phyloP scores from a whole-genome alignment of 1,140 invertebrate genomes.

The Caligus rogercresseyi region DNA sequence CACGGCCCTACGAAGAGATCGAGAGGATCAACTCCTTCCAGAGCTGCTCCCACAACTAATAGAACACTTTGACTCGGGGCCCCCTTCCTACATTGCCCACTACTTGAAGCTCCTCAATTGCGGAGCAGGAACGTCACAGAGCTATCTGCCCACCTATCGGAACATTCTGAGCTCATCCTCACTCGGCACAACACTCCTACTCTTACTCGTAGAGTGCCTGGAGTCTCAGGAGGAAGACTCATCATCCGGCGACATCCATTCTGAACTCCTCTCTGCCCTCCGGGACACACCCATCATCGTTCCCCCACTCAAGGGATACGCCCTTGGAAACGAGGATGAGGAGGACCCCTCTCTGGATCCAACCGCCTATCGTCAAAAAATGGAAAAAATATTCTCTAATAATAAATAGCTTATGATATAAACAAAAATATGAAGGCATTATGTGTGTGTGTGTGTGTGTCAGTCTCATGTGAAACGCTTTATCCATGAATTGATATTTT shows the following conservation, averaged over 20 bases:
- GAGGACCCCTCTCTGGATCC: too few species aligned
- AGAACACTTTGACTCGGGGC: not conserved
- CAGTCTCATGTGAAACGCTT: too few species aligned
- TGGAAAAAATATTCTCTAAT: too few species aligned
- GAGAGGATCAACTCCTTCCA: constrained; percentile 2
- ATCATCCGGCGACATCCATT: not conserved
- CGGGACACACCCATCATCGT: not conserved
- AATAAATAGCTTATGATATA: too few species aligned
- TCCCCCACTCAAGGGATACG: not conserved
- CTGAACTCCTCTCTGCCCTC: not conserved
- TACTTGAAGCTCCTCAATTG: not conserved
- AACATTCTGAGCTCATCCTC: not conserved
- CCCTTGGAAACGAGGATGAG: too few species aligned
- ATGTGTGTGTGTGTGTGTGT: too few species aligned
- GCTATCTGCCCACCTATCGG: not conserved
- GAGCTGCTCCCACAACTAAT: not conserved
- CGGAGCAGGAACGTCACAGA: not conserved
- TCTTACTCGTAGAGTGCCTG: not conserved
- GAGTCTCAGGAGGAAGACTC: too few species aligned
- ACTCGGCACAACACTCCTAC: not conserved
- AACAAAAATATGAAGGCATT: too few species aligned
- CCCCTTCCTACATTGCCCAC: not conserved
- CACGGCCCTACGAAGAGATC: not conserved
- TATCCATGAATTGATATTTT: too few species aligned
- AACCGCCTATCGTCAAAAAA: too few species aligned